These are phyloP conservation scores for Beris chalybata DNA, from an alignment of 2,888 invertebrate genomes.

Conservation along the genomic window DNA sequence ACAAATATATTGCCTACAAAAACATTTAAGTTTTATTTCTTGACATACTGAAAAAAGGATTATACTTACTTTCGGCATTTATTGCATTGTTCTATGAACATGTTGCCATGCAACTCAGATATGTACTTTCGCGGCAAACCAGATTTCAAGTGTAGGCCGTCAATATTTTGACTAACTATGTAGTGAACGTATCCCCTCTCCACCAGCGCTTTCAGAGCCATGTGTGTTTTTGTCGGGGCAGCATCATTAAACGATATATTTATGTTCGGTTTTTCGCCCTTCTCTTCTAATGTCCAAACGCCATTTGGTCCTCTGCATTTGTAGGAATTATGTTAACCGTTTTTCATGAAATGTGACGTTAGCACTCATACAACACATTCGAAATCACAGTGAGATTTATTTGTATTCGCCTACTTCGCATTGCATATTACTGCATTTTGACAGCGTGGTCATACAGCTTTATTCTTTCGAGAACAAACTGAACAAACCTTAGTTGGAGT, in stretches of 20 bases:
- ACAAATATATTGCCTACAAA: conserved; percentile 76
- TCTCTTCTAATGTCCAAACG: conserved; percentile 94
- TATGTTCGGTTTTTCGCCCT: conserved; percentile 81
- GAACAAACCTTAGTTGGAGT: too few relatives aligned
- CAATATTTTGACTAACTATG: conserved; percentile 96
- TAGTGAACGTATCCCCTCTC: conserved; percentile 75
- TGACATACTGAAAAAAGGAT: background rate
- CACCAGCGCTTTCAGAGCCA: conserved; percentile 83
- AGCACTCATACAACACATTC: too few relatives aligned
- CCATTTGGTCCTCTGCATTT: conserved; percentile 53
- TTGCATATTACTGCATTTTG: too few relatives aligned
- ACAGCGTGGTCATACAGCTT: too few relatives aligned
- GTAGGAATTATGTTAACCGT: background rate
- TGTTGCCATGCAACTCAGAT: conserved; percentile 96
- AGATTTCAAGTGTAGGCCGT: conserved; percentile 92
- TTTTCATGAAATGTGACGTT: background rate
- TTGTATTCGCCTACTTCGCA: too few relatives aligned
- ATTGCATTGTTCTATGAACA: conserved; percentile 94
- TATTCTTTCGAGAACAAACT: too few relatives aligned
- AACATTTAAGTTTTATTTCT: background rate
- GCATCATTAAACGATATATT: conserved; percentile 90
- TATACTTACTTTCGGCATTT: conserved; percentile 73
- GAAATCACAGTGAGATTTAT: too few relatives aligned
- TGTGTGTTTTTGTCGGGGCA: conserved; percentile 88
- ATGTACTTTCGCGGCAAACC: conserved; percentile 79